These are phyloP conservation scores for Myotis planiceps DNA, from an alignment of 2,797 vertebrate species.

Conservation along the genomic window DNA sequence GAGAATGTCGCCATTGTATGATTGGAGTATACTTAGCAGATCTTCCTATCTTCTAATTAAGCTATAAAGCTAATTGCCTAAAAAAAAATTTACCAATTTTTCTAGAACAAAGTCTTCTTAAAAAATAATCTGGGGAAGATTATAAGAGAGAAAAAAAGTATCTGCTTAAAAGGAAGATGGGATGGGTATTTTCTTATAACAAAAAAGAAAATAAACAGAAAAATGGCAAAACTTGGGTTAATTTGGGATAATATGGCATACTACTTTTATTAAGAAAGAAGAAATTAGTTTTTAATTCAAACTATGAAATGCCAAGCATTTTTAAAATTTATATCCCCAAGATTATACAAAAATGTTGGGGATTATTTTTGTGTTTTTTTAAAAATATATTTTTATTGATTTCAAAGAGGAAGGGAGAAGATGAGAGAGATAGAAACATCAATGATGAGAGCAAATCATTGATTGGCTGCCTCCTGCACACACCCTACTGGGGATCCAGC, in stretches of 20 bases:
- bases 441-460: too few species aligned
- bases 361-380: too few species aligned
- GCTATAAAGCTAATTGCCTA: background rate
- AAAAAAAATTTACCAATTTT: background rate
- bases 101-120: background rate
- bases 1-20: background rate
- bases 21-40: background rate
- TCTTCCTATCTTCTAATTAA: background rate
- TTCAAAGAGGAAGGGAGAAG: too few species aligned
- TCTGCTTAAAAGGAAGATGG: background rate
- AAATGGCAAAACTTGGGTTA: background rate
- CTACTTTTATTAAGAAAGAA: background rate
- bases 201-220: background rate
- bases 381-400: too few species aligned
- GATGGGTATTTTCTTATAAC: background rate
- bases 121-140: background rate
- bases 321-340: background rate
- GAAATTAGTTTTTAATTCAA: background rate
- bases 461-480: too few species aligned
- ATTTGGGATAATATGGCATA: background rate
- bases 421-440: too few species aligned
- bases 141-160: background rate
- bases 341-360: background rate
- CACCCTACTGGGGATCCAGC: too few species aligned
- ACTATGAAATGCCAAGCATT: background rate